Base-by-base conservation (phyloP, 1,140 invertebrate species). In the Aphis gossypii region DNA sequence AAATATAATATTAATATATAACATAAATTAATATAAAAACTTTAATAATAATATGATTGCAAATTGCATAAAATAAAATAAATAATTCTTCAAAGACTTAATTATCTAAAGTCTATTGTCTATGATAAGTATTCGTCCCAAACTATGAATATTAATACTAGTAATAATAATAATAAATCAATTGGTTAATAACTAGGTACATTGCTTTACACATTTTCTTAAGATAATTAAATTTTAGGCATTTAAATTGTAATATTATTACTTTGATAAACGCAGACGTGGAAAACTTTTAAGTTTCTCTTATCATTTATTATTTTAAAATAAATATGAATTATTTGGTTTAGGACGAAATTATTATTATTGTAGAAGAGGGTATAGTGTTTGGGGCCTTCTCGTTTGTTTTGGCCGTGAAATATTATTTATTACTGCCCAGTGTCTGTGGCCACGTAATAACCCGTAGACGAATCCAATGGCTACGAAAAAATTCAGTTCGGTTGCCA, bases 341-440 rank as follows among this genome's bases (percentile, higher is more conserved):
- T 30, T 46, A 48, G 44, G 44, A 76, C 76, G 30, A 92, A 82
- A 92, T 82, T 82, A 92, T 92, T 48, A 48, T 83, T 44, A 35
- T 92, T 83, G 68, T 23, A 48, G 44, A 82, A n/a, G 68, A 54
- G 87, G 87, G 48, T 89, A 68, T 76, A n/a, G 35, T 41, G 87
- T 54, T 4, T 8, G 35, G 51, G n/a, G 48, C 1, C 3, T 54
- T 41, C 14, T 51, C n/a, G 88, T 89, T 89, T 89, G n/a, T 84
- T 82, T 76, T 44, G 60, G 60, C 68, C n/a, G 35, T 82, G 91
- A 92, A 92, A 92, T 92, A 92, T 92, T 92, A 92, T 92, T 92
- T 92, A 92, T 92, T 92, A 84, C 76, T 46, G 11, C 21, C 76
- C 91, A 25, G n/a, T 48, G 68, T 76, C 38, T 41, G 41, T 41